Base-by-base conservation (phyloP, 30 jellyfish, hydroid and myxozoan genomes). In the Hydractinia symbiolongicarpus region DNA sequence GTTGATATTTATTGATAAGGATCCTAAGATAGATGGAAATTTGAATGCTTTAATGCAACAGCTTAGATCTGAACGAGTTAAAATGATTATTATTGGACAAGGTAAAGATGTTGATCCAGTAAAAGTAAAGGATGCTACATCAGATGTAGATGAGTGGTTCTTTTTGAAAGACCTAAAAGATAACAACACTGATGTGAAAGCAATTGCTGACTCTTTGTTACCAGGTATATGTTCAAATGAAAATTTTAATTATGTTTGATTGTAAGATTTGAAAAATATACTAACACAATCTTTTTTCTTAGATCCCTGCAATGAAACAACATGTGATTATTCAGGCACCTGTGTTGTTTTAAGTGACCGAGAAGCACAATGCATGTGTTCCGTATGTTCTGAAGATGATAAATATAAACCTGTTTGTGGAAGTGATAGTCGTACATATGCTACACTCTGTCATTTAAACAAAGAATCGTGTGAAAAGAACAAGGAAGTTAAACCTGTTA, bases 361-460 rank as follows among this genome's bases (percentile, higher is more conserved):
- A 4, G 61, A 86, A 71, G 56, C 95, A 19, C 84, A 76, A 5
- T 90, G 97, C 82, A 84, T 83, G 19, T 90, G 97, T 67, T 90
- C 97, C 7, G 50, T 61, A 8, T 90, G 97, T 58, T 88, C 80
- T n/a, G 82, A 49, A n/a, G 86, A 61, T 9, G 97, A 90, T 77
- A 62, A 40, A 8, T 90, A 90, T 61, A 56, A 81, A 4, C 92
- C 93, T 4, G 62, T 90, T 5, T 90, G 97, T 75, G 97, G 90
- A 15, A 82, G 84, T 82, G 94, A 90, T 73, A 94, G 96, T 20
- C 66, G 72, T 21, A 81, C 95, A 16, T 79, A 85, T 74, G 95
- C 97, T 21, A 90, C 91, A 55, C 85, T 77, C 53, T 90, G 97
- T 81, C 83, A 86, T 79, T 61, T 90, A 86, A 16, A 55, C 8